A percentile compares a stretch with the other conserved stretches of the same genome.
Evolutionary conservation across 1,140 invertebrate species (phyloP).

Genomic region (Anastatus disparis): DNA sequence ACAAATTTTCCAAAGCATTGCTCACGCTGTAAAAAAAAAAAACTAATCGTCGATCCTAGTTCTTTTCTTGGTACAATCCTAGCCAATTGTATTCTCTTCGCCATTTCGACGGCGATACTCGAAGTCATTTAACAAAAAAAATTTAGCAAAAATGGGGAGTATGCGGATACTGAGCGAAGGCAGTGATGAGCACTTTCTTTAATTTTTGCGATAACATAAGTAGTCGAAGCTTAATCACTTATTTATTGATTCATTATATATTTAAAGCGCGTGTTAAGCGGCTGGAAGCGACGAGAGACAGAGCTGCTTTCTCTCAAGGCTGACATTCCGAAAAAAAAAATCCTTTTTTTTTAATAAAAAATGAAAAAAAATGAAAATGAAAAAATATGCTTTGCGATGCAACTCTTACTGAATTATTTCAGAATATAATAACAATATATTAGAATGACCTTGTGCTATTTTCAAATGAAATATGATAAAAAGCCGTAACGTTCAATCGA

Average conservation of each 20-base stretch:
- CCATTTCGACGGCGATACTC: not conserved
- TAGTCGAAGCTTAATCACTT: slow-evolving; percentile 3
- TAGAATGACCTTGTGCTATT: not conserved
- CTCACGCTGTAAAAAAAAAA: slow-evolving; percentile 12
- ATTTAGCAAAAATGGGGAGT: not conserved
- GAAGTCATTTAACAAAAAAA: not conserved
- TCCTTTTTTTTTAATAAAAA: slow-evolving; percentile 18
- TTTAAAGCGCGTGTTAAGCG: not conserved
- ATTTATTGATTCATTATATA: not conserved
- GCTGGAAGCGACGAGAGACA: not conserved
- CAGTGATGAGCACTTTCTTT: not conserved
- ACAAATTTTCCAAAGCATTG: slow-evolving; percentile 29
- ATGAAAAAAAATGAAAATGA: not conserved
- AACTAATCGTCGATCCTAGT: not conserved
- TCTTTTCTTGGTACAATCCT: slow-evolving; percentile 6
- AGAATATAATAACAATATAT: not conserved
- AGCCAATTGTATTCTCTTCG: slow-evolving; percentile 1
- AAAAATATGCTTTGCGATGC: not conserved
- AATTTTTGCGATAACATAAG: not conserved
- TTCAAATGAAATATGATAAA: not conserved
- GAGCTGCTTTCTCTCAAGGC: not conserved
- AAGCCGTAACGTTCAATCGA: slow-evolving; percentile 49
- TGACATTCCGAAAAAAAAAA: slow-evolving; percentile 18
- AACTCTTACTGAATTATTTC: not conserved
- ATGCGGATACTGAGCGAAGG: not conserved